These are phyloP conservation scores for Cryptomyrus ogoouensis DNA, from an alignment of 2,113 vertebrate genomes.

Conservation along the genomic window DNA sequence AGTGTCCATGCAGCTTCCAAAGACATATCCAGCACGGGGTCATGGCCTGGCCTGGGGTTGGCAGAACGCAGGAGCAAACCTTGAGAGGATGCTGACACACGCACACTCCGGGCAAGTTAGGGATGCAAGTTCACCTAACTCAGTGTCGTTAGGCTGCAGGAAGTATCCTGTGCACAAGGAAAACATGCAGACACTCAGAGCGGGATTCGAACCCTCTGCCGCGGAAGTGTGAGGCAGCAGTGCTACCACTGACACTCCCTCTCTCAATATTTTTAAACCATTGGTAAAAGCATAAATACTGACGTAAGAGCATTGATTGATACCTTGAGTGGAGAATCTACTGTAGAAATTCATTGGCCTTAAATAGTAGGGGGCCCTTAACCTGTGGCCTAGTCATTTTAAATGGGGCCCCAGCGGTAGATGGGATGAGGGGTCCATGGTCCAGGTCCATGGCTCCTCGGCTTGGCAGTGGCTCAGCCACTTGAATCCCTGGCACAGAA, in stretches of 20 bases:
- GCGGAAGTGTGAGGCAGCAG: no score
- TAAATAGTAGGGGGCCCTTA: neutral
- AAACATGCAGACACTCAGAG: neutral
- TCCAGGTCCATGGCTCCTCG: neutral
- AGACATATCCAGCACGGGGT: neutral
- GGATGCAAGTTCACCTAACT: neutral
- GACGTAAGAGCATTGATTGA: neutral
- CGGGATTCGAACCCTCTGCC: no score
- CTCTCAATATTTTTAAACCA: no score
- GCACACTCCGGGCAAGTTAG: neutral
- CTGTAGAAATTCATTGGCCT: neutral
- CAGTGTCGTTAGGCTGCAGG: no score
- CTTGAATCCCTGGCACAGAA: neutral
- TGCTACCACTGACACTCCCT: no score
- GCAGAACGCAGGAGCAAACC: neutral
- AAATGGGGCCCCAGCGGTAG: neutral
- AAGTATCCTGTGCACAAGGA: neutral
- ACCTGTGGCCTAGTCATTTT: neutral
- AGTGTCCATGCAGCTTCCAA: neutral
- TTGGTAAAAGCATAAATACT: no score
- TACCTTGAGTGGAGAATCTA: neutral
- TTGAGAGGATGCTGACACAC: neutral
- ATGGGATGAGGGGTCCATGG: neutral
- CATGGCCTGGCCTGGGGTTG: neutral
- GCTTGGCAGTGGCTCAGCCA: neutral